Evolutionary conservation across 2,797 vertebrate genomes (phyloP).

Genomic region (Nannoperca obscura): DNA sequence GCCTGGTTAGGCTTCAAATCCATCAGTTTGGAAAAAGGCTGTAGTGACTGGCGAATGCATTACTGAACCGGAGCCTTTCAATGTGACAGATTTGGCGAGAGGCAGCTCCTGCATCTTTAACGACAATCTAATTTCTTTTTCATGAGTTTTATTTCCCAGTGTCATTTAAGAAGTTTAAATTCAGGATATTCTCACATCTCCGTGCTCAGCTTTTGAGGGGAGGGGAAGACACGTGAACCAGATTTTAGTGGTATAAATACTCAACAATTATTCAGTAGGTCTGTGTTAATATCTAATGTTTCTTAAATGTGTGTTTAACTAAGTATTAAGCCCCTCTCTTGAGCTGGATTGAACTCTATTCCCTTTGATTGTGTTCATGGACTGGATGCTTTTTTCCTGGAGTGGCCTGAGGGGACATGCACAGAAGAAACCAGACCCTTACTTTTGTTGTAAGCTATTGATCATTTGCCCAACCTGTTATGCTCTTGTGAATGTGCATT

Average conservation of each 20-base stretch:
- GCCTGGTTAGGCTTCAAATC: conserved; percentile 19
- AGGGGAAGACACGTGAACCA: not conserved
- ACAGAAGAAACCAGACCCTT: not conserved
- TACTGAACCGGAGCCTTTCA: not conserved
- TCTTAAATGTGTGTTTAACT: not conserved
- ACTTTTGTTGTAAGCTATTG: conserved; percentile 11
- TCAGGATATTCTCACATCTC: not conserved
- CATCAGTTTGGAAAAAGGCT: conserved; percentile 15
- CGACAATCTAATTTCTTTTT: conserved; percentile 29
- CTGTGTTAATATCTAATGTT: not conserved
- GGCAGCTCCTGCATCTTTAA: conserved; percentile 40
- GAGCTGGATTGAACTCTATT: not conserved
- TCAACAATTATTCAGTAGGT: not conserved
- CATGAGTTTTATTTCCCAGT: not conserved
- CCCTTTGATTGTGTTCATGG: conserved; percentile 1
- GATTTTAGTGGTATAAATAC: not conserved
- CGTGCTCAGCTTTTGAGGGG: not conserved
- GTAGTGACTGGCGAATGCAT: conserved; percentile 2
- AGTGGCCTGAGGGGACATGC: not conserved
- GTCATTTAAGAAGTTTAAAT: not conserved
- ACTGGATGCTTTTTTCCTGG: not conserved
- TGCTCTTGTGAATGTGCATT: conserved; percentile 14
- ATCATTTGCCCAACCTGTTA: conserved; percentile 3
- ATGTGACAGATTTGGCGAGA: conserved; percentile 26
- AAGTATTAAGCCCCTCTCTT: not conserved